These are phyloP conservation scores for Notolabrus celidotus DNA, from an alignment of 2,797 vertebrate genomes.

Conservation along the genomic window DNA sequence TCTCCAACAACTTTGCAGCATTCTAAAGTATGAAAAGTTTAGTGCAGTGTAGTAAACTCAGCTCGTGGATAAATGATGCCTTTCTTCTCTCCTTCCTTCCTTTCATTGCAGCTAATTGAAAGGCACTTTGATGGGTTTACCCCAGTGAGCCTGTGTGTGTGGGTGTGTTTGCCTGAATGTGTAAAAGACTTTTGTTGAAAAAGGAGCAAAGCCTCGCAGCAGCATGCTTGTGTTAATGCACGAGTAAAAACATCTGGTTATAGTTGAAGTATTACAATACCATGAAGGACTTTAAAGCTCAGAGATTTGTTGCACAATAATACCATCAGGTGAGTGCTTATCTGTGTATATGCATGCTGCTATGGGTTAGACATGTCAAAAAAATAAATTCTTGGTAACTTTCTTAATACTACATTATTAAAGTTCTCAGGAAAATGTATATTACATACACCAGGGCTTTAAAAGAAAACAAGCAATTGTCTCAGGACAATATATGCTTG, in stretches of 20 bases:
- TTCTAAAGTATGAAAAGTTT: neutral
- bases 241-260: constrained; percentile 8
- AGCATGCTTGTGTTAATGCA: neutral
- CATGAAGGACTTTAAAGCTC: constrained; percentile 19
- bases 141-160: constrained; percentile 11
- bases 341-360: constrained; percentile 33
- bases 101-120: constrained; percentile 34
- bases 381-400: too few species aligned
- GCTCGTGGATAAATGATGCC: neutral
- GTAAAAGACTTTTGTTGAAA: constrained; percentile 13
- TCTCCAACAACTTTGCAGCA: neutral
- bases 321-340: neutral
- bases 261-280: neutral
- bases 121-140: constrained; percentile 34
- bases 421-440: too few species aligned
- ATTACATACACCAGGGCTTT: too few species aligned
- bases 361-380: neutral
- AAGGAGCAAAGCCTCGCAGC: constrained; percentile 7
- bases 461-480: too few species aligned
- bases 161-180: constrained; percentile 16
- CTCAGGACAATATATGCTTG: too few species aligned
- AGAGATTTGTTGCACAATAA: neutral
- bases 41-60: neutral
- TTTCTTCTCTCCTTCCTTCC: constrained; percentile 4
- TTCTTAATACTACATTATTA: too few species aligned